Percentiles rank a stretch among this genome's conserved stretches.
Conservation (phyloP, 2,888 invertebrate genomes). For the Loripinus fragilis region DNA sequence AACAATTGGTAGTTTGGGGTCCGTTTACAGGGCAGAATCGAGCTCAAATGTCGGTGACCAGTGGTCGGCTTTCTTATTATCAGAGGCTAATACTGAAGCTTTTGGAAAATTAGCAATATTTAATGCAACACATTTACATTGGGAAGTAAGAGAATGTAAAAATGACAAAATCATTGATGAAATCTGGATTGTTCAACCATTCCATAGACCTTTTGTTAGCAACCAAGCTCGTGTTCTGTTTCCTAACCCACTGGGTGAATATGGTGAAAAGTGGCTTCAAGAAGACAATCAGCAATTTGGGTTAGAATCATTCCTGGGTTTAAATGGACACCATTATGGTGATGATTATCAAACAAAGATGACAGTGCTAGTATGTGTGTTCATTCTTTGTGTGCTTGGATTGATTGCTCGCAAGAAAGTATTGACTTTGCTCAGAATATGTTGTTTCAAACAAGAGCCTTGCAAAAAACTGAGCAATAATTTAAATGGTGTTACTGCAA, state of each 20-base stretch:
- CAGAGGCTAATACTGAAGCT: constrained; percentile 67
- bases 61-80: constrained; percentile 72
- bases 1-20: constrained; percentile 73
- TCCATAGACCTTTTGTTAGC: constrained; percentile 66
- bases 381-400: constrained; percentile 60
- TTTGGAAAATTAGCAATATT: constrained; percentile 69
- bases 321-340: constrained; percentile 57
- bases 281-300: constrained; percentile 43
- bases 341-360: constrained; percentile 66
- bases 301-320: constrained; percentile 55
- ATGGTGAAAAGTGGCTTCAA: constrained; percentile 59
- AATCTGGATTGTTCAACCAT: constrained; percentile 69
- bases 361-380: constrained; percentile 61
- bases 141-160: constrained; percentile 71
- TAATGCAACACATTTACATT: constrained; percentile 72
- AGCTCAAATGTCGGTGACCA: constrained; percentile 58
- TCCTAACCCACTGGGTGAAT: constrained; percentile 64
- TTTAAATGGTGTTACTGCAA: not conserved
- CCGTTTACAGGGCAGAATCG: constrained; percentile 65
- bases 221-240: constrained; percentile 51
- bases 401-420: constrained; percentile 65
- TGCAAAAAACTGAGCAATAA: constrained; percentile 43
- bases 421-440: constrained; percentile 57
- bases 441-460: constrained; percentile 67
- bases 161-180: constrained; percentile 72